These are phyloP conservation scores for Serrognathus titanus DNA, from an alignment of 2,888 invertebrate species.

Conservation along the genomic window DNA sequence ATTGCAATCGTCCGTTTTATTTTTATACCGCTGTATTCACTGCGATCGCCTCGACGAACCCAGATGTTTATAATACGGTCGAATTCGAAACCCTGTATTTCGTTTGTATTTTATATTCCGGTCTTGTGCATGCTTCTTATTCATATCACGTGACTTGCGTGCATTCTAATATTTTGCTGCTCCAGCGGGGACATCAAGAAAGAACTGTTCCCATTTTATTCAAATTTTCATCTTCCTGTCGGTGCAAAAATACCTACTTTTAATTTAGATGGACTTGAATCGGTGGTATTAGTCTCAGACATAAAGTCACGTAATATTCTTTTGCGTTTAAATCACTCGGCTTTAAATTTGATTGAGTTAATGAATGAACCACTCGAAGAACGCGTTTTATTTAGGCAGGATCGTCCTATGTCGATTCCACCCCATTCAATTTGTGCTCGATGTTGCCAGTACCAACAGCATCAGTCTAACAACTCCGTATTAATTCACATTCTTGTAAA, in stretches of 20 bases:
- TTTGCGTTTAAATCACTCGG: too few species aligned
- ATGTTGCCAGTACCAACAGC: constrained; percentile 19
- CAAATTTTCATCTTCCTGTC: background rate
- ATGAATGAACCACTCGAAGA: too few species aligned
- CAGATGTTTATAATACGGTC: constrained; percentile 19
- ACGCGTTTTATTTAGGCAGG: background rate
- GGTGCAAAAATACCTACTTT: too few species aligned
- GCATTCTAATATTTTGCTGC: constrained; percentile 9
- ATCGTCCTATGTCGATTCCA: background rate
- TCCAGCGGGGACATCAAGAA: background rate
- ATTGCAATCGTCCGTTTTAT: background rate
- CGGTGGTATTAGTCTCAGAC: too few species aligned
- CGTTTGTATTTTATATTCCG: constrained; percentile 15
- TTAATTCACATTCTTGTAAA: constrained; percentile 32
- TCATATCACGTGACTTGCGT: constrained; percentile 19
- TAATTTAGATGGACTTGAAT: too few species aligned
- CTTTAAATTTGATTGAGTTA: too few species aligned
- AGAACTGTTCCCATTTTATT: background rate
- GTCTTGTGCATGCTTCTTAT: constrained; percentile 15
- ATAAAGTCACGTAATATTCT: too few species aligned
- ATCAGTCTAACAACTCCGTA: constrained; percentile 25
- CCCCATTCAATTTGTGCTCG: constrained; percentile 11
- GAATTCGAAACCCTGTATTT: constrained; percentile 11
- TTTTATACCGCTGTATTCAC: background rate
- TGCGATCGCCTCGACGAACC: constrained; percentile 4